phyloP scores from a whole-genome alignment of 2,797 vertebrate genomes.

The Anguilla anguilla region DNA sequence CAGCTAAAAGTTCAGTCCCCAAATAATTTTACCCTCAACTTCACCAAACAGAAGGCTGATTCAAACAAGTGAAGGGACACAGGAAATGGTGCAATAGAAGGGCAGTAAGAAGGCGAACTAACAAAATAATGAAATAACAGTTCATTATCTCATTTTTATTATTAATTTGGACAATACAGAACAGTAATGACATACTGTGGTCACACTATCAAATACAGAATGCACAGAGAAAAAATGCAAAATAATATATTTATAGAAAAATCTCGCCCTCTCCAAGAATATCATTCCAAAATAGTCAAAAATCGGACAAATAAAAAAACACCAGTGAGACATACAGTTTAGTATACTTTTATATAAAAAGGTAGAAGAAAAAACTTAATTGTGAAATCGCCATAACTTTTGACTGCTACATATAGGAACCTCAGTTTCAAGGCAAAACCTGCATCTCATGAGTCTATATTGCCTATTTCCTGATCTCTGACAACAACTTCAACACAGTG shows the following conservation, averaged over 20 bases:
- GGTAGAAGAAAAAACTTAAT: background rate
- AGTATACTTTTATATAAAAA: background rate
- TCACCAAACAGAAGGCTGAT: background rate
- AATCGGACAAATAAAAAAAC: constrained; percentile 34
- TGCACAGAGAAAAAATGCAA: constrained; percentile 50
- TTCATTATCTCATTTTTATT: constrained; percentile 54
- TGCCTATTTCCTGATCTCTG: background rate
- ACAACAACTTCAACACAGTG: background rate
- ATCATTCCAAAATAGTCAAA: background rate
- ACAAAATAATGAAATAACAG: background rate
- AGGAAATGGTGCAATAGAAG: background rate
- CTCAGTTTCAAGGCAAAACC: background rate
- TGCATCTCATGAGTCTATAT: background rate
- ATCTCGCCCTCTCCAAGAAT: constrained; percentile 16
- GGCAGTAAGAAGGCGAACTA: background rate
- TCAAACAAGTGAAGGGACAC: background rate
- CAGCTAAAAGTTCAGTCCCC: background rate
- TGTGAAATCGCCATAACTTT: background rate
- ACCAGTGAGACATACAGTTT: background rate
- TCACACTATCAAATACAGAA: constrained; percentile 47
- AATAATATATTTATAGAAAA: constrained; percentile 42
- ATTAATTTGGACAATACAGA: constrained; percentile 54
- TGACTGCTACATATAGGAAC: constrained; percentile 11
- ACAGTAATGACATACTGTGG: constrained; percentile 46
- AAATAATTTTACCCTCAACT: background rate